Evolutionary conservation across 2,888 invertebrate species (phyloP), one percentile per base, ranked within the genome.

Genomic region (Aphodius granarius): DNA sequence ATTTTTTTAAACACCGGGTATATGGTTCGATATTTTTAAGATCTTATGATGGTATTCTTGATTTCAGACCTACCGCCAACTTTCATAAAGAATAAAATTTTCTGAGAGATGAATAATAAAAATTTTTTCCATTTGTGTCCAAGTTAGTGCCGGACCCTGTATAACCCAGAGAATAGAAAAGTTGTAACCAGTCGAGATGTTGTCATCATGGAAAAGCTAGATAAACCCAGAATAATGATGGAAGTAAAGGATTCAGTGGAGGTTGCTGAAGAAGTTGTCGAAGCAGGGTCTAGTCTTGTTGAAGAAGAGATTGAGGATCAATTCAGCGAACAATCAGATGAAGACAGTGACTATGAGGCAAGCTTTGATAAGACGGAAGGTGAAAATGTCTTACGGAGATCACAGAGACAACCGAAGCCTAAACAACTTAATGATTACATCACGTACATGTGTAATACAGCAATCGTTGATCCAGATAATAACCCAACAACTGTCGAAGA

Each of bases 371-470:
- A 43, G 43, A 13, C 43, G 70, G 63, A 65, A 17, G 76, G 9
- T 20, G 19, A 43, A 17, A 75, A 76, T 66, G 64, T n/a, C 19
- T 18, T 77, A 15, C 76, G 80, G 78, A 78, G 77, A 78, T 80
- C 80, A 63, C 21, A 76, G 64, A 66, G 80, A 77, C 68, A 64
- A 75, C 68, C 74, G 64, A 79, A 80, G 74, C 76, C 77, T 16
- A 81, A 79, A 70, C 75, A 75, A 17, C 75, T 79, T 71, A 74
- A 80, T 15, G 78, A 81, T 72, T 80, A 74, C 78, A 78, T 80
- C 4, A 78, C 78, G n/a, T 81, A 82, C 70, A 72, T 80, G 23
- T 78, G 79, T 76, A 17, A 66, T 63, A 66, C 71, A 66, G 75
- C 66, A n/a, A 22, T 68, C n/a, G 65, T 18, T 71, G 62, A 75